Evolutionary conservation across 2,888 invertebrate genomes (phyloP).

Genomic region (Aphidoletes aphidimyza): DNA sequence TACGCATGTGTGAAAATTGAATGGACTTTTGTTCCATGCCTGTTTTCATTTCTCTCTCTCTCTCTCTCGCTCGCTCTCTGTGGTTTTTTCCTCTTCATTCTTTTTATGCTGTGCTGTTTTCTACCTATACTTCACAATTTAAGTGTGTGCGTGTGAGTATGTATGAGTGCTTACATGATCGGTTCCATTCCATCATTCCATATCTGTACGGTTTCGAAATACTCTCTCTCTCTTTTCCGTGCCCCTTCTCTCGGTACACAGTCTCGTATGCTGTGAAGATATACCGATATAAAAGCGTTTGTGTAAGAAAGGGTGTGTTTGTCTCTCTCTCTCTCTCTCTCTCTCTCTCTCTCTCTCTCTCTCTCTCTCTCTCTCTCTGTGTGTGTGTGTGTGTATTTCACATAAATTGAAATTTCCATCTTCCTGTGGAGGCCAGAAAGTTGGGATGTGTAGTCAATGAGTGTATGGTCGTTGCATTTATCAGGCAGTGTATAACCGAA

Average conservation of each 20-base stretch:
- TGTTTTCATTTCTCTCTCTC: too few species aligned
- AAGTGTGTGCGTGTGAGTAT: too few species aligned
- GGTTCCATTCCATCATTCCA: not conserved
- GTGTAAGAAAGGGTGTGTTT: too few species aligned
- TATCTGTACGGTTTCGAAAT: too few species aligned
- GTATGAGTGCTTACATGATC: too few species aligned
- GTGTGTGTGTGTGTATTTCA: not conserved
- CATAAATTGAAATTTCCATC: conserved; percentile 16
- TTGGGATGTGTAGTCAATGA: not conserved
- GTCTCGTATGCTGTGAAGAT: too few species aligned
- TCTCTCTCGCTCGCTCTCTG: too few species aligned
- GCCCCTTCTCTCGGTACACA: conserved; percentile 11
- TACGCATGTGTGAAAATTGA: conserved; percentile 41
- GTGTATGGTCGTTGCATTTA: not conserved
- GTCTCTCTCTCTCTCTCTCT: not conserved
- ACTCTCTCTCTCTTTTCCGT: too few species aligned
- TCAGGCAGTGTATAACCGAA: conserved; percentile 15
- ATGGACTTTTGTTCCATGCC: not conserved
- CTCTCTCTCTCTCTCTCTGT: not conserved
- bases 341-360: not conserved
- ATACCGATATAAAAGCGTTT: too few species aligned
- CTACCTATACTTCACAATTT: conserved; percentile 10
- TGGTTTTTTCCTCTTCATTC: not conserved
- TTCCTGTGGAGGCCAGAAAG: conserved; percentile 18
- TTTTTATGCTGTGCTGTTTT: not conserved